These are phyloP conservation scores for Xiphydria camelus DNA, from an alignment of 2,888 invertebrate genomes.

Conservation along the genomic window DNA sequence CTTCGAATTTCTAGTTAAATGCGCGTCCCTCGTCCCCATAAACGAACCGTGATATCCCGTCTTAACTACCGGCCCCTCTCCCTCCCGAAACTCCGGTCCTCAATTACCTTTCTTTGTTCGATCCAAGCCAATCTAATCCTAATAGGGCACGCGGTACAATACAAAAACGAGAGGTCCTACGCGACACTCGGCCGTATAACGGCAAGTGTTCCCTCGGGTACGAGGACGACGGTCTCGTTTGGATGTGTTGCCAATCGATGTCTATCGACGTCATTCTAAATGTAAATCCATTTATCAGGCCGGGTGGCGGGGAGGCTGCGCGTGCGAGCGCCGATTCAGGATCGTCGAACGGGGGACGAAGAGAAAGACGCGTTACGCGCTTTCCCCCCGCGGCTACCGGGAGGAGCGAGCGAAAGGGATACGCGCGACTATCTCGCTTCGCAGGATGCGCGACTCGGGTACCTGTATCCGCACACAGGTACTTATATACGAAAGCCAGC, in stretches of 20 bases:
- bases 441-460: not conserved
- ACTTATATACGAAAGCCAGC: too few species aligned
- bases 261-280: conserved; percentile 11
- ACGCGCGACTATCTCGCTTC: not conserved
- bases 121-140: conserved; percentile 1
- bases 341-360: too few species aligned
- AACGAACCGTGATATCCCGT: conserved; percentile 6
- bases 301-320: not conserved
- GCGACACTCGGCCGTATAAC: not conserved
- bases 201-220: conserved; percentile 6
- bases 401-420: too few species aligned
- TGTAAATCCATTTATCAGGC: conserved; percentile 15
- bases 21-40: conserved; percentile 4
- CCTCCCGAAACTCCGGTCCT: too few species aligned
- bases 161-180: not conserved
- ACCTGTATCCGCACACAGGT: too few species aligned
- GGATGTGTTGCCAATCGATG: conserved; percentile 1
- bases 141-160: not conserved
- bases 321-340: too few species aligned
- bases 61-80: not conserved
- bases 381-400: too few species aligned
- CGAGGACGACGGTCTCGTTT: not conserved
- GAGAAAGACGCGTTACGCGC: too few species aligned
- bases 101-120: conserved; percentile 5
- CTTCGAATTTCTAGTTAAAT: conserved; percentile 8